Base-by-base conservation (phyloP, 2,113 vertebrate genomes). In the Ptyas mucosa region DNA sequence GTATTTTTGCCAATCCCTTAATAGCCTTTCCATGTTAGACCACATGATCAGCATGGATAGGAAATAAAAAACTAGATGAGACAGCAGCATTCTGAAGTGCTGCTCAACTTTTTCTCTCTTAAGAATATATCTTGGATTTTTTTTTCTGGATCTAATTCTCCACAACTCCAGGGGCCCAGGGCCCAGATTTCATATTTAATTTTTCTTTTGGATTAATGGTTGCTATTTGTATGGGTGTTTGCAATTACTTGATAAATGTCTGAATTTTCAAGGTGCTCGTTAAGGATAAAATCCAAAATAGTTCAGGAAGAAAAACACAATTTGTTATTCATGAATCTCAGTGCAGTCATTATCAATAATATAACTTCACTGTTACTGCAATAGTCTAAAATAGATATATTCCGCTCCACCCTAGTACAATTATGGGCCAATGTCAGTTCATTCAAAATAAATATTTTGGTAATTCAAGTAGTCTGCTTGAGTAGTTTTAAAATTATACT, bases 401-500 rank as follows among this genome's bases (percentile, higher is more conserved):
- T 75, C n/a, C 18, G 64, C 20, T 34, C 64, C 5, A 18, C 0
- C 64, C 34, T 57, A 34, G 52, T 91, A 94, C 29, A 89, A 93
- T 94, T 93, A 92, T 49, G 26, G 91, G 85, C 55, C 95, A 69
- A 92, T 93, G 95, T 85, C 90, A 53, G 26, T 26, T 95, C 94
- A 92, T 95, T 96, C 94, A 94, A 91, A 90, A 95, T 92, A 91
- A 94, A 23, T 93, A 75, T 20, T 96, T 95, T 95, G 92, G 58
- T 91, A 97, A 91, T 91, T 46, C 43, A 46, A 46, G 49, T 93
- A 91, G 34, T 85, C 92, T 94, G 58, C 86, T 93, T 95, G 39
- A 95, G 93, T 91, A 96, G 85, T 95, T 94, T 97, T 91, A 94
- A 96, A 96, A 96, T 94, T 53, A 94, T 88, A 95, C 61, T 94